Evolutionary conservation across 2,797 vertebrate species (phyloP).

Genomic region (Gymnoscopelus microlampas): DNA sequence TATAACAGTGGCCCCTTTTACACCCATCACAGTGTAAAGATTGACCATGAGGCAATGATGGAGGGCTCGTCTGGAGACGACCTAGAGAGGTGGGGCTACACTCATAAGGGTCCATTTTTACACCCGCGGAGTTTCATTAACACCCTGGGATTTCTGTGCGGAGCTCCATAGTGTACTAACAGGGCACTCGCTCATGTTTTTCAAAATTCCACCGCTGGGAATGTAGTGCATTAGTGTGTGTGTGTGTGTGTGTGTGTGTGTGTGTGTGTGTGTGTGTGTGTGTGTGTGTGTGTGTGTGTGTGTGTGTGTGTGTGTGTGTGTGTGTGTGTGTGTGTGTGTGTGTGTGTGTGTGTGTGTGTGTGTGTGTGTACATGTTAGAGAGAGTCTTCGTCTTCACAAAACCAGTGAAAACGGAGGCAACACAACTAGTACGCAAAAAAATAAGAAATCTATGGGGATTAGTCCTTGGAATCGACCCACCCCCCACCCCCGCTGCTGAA

Average conservation of each 20-base stretch:
- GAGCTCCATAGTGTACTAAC: conserved; percentile 52
- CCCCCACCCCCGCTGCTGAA: conserved; percentile 51
- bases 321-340: conserved; percentile 1
- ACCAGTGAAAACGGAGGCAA: conserved; percentile 37
- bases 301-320: conserved; percentile 13
- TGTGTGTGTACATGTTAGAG: not conserved
- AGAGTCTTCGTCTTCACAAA: conserved; percentile 34
- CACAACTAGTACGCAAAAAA: conserved; percentile 32
- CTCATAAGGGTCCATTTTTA: no score
- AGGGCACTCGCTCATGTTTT: conserved; percentile 37
- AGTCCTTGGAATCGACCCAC: conserved; percentile 55
- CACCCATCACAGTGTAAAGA: no score
- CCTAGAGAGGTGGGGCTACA: no score
- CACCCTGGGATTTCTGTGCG: no score
- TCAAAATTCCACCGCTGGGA: conserved; percentile 42
- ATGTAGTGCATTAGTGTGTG: conserved; percentile 6
- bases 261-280: conserved; percentile 19
- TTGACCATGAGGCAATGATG: no score
- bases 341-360: conserved; percentile 2
- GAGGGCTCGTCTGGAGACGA: no score
- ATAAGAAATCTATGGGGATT: conserved; percentile 64
- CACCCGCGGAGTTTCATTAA: no score
- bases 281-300: conserved; percentile 16
- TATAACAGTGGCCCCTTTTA: no score
- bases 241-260: conserved; percentile 6